Conservation (phyloP, 1,140 invertebrate species). For the Eciton burchellii region DNA sequence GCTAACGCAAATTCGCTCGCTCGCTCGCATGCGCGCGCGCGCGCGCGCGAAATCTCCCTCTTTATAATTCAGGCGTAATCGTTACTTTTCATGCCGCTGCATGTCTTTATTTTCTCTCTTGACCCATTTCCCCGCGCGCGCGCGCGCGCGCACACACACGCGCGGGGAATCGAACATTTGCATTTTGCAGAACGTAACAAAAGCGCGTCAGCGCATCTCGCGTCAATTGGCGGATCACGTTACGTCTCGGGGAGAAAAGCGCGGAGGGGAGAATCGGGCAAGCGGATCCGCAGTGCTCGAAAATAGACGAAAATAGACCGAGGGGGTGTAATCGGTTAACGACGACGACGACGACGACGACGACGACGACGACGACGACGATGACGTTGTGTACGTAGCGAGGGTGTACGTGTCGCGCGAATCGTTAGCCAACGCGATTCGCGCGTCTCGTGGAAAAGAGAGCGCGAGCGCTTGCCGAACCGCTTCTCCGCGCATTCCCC, state of each 20-base stretch:
- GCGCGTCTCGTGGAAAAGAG: neutral
- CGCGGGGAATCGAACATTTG: neutral
- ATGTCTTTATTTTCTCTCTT: conserved; percentile 44
- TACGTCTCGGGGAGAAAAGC: too few species aligned
- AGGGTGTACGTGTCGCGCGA: conserved; percentile 10
- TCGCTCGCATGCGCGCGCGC: neutral
- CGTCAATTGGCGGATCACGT: too few species aligned
- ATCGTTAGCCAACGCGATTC: conserved; percentile 12
- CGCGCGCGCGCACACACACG: too few species aligned
- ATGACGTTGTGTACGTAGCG: too few species aligned
- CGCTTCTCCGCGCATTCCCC: too few species aligned
- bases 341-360: neutral
- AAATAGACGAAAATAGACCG: too few species aligned
- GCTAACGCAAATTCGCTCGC: neutral
- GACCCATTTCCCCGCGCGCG: too few species aligned
- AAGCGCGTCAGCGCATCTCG: too few species aligned
- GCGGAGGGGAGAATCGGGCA: too few species aligned
- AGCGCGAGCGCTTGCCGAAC: neutral
- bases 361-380: neutral
- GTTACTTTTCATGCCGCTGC: conserved; percentile 45
- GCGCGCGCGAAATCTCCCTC: neutral
- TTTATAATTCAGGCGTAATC: conserved; percentile 39
- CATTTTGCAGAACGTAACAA: neutral
- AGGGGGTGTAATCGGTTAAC: too few species aligned
- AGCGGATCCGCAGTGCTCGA: too few species aligned